Evolutionary conservation across 37 sponge, comb jelly and placozoan species (phyloP).

Genomic region (Bolinopsis microptera): DNA sequence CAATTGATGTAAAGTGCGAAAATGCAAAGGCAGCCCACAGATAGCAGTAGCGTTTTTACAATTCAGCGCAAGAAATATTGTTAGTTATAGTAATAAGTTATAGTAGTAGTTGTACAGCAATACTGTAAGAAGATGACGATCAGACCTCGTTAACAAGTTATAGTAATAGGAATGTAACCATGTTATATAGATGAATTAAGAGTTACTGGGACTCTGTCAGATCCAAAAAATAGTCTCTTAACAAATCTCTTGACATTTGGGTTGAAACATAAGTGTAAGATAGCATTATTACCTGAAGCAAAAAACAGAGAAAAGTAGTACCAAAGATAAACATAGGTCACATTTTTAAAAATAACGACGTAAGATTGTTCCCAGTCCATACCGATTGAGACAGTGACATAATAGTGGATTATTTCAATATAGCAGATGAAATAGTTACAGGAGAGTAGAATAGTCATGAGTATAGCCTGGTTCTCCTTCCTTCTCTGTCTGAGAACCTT

Average conservation of each 20-base stretch:
- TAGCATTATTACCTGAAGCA: slow-evolving; percentile 1
- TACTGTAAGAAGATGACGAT: no score
- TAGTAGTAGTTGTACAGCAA: no score
- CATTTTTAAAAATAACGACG: slow-evolving; percentile 14
- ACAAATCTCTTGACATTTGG: slow-evolving; percentile 39
- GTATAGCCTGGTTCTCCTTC: slow-evolving; percentile 48
- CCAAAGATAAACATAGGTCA: slow-evolving; percentile 62
- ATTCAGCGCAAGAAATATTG: no score
- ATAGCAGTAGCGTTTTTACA: no score
- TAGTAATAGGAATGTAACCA: no score
- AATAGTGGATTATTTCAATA: slow-evolving; percentile 60
- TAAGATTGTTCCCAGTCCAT: slow-evolving; percentile 54
- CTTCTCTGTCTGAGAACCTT: not conserved
- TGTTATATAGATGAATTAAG: not conserved
- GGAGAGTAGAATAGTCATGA: slow-evolving; percentile 60
- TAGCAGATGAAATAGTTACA: slow-evolving; percentile 46
- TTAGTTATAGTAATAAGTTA: no score
- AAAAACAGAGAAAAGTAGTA: slow-evolving; percentile 56
- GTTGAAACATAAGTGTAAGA: slow-evolving; percentile 30
- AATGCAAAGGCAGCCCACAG: no score
- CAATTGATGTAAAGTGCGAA: no score
- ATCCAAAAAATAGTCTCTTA: not conserved
- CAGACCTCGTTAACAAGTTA: no score
- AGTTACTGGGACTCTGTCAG: not conserved
- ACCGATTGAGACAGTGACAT: slow-evolving; percentile 19